phyloP scores from a whole-genome alignment of 1,140 invertebrate genomes.

The Cydia pomonella region DNA sequence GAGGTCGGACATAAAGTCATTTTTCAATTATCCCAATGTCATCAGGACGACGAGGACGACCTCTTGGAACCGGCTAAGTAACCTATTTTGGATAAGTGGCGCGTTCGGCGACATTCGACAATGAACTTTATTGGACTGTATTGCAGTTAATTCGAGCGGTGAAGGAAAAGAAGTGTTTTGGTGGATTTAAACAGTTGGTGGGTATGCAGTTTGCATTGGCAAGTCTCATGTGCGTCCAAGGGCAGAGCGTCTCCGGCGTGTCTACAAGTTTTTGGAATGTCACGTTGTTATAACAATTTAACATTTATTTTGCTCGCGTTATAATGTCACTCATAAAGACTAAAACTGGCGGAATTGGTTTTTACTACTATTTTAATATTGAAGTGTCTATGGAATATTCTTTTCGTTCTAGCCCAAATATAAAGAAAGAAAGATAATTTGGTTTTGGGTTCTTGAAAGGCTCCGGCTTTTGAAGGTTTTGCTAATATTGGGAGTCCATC shows the following conservation, averaged over 20 bases:
- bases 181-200: conserved; percentile 55
- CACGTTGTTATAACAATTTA: not conserved
- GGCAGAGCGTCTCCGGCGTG: conserved; percentile 1
- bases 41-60: conserved; percentile 62
- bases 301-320: not conserved
- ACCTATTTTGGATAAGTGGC: conserved; percentile 37
- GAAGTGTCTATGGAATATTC: no score
- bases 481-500: no score
- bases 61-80: conserved; percentile 53
- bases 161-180: conserved; percentile 39
- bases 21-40: conserved; percentile 77
- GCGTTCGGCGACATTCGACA: conserved; percentile 35
- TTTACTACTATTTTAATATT: no score
- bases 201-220: conserved; percentile 34
- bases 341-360: no score
- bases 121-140: conserved; percentile 40
- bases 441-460: no score
- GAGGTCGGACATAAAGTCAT: conserved; percentile 66
- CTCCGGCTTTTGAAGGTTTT: no score
- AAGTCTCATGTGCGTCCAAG: not conserved
- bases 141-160: conserved; percentile 40
- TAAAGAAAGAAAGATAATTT: no score
- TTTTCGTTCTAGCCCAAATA: no score
- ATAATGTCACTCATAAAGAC: no score
- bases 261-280: conserved; percentile 8